phyloP scores from a whole-genome alignment of 2,888 invertebrate species.

The Sesia bembeciformis region DNA sequence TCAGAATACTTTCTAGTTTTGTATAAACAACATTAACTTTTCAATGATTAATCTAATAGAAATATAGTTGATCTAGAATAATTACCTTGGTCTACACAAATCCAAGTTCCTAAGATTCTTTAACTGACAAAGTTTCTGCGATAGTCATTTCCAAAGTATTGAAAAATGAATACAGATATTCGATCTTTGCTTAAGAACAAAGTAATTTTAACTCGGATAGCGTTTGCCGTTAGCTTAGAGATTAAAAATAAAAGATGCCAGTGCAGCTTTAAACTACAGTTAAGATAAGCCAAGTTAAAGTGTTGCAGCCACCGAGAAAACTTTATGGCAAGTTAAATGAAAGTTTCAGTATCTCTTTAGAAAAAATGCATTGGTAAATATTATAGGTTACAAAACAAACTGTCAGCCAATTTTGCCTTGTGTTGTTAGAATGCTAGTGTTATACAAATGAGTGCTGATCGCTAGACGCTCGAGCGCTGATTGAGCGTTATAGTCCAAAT shows the following conservation, averaged over 20 bases:
- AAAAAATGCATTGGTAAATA: neutral
- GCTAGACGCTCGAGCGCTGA: no score
- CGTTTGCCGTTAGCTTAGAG: slow-evolving; percentile 42
- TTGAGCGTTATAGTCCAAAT: no score
- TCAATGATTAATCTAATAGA: no score
- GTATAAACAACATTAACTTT: no score
- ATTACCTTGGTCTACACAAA: no score
- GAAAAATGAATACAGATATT: slow-evolving; percentile 62
- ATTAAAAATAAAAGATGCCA: slow-evolving; percentile 63
- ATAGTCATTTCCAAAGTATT: slow-evolving; percentile 53
- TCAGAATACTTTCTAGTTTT: no score
- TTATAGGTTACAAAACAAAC: no score
- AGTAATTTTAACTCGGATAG: slow-evolving; percentile 62
- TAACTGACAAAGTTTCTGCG: slow-evolving; percentile 45
- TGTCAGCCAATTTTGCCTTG: no score
- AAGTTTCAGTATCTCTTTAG: slow-evolving; percentile 24
- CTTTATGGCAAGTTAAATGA: slow-evolving; percentile 46
- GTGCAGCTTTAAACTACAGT: slow-evolving; percentile 53
- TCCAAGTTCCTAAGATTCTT: neutral
- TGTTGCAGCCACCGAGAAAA: slow-evolving; percentile 37
- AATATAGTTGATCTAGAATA: no score
- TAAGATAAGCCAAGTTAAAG: slow-evolving; percentile 58
- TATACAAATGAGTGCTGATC: no score
- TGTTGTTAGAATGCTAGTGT: no score
- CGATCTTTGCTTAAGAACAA: slow-evolving; percentile 61